Base-by-base conservation (phyloP, 2,113 vertebrate genomes). In the Sorex fumeus region DNA sequence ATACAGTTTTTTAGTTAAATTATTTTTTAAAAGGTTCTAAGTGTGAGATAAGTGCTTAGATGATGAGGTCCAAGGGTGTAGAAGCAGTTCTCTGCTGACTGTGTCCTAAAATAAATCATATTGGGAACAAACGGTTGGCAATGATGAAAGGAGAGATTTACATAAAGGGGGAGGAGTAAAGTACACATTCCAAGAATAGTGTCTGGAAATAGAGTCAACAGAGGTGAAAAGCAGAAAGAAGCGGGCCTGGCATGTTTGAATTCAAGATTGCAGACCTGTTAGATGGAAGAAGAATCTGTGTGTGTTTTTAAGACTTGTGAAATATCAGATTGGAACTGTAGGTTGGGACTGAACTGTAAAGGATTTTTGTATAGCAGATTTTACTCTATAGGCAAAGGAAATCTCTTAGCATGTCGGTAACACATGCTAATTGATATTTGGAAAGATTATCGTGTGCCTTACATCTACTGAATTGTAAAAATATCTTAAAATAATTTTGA, bases 401-500 rank as follows among this genome's bases (percentile, higher is more conserved):
- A 50, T 53, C 40, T 60, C 27, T 74, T 32, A 72, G 47, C 45
- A 7, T 76, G 50, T 6, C 3, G 3, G 23, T 75, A 88, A 78
- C 34, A 72, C 34, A 30, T 30, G 69, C 5, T 43, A 72, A 36
- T 28, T 27, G 27, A 36, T 87, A 19, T 90, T 84, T 87, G 57
- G 45, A 32, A 72, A 74, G 7, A 60, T 66, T 57, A 81, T 45
- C 7, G 27, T 76, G 27, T 84, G 64, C 25, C 21, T 84, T 79
- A 40, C 4, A 71, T 69, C 62, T 84, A 15, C 9, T 72, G 50
- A 66, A 32, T 60, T 21, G 28, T 9, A 27, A 43, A 64, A 69
- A 60, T 88, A 82, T 60, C 36, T 89, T 70, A 87, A 93, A n/a
- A 8, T 50, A 69, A 79, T 64, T 83, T 81, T 18, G 13, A 92